phyloP scores from a whole-genome alignment of 2,113 vertebrate genomes.

The Nerophis ophidion region DNA sequence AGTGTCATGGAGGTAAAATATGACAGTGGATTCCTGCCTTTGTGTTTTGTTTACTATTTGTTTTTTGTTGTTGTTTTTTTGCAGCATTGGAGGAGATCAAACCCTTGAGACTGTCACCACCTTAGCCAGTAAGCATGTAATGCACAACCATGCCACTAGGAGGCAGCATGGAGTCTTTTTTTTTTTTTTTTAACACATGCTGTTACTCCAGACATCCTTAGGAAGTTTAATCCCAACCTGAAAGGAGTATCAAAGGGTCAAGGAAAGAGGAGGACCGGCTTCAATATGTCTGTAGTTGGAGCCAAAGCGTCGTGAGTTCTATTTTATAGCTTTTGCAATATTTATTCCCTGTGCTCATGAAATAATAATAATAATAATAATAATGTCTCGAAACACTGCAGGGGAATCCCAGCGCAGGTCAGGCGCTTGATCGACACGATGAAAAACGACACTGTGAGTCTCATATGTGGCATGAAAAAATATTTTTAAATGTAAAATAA shows the following conservation, averaged over 20 bases:
- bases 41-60: not conserved
- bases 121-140: conserved; percentile 81
- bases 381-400: conserved; percentile 37
- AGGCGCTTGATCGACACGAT: conserved; percentile 70
- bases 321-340: not conserved
- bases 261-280: conserved; percentile 59
- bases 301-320: conserved; percentile 77
- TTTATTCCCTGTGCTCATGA: too few relatives aligned
- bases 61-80: conserved; percentile 28
- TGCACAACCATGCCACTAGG: conserved; percentile 24
- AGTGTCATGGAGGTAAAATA: conserved; percentile 85
- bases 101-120: conserved; percentile 80
- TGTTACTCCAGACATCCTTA: conserved; percentile 80
- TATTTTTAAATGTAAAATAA: too few relatives aligned
- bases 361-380: not conserved
- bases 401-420: conserved; percentile 79
- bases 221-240: conserved; percentile 82
- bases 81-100: conserved; percentile 82
- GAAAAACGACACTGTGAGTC: conserved; percentile 69
- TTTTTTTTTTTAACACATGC: not conserved
- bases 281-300: conserved; percentile 77
- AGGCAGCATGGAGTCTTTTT: conserved; percentile 21
- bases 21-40: not conserved
- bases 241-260: conserved; percentile 77
- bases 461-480: too few relatives aligned